Percentiles rank a stretch among this genome's conserved stretches.
Conservation (phyloP, 2,888 invertebrate genomes). For the Sinotaia quadrata region DNA sequence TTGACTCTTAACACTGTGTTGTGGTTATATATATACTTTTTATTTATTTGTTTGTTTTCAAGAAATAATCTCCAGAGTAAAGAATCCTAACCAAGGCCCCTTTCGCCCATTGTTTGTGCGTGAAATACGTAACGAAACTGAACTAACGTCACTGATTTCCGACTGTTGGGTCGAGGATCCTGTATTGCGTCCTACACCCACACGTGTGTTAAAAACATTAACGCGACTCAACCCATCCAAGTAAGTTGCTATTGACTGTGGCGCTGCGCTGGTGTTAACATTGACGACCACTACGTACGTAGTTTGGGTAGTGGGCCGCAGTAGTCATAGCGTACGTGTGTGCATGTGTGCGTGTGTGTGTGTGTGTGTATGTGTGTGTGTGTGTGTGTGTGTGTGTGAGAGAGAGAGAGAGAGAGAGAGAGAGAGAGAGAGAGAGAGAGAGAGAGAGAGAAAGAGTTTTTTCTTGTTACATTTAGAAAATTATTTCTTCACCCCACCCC, state of each 20-base stretch:
- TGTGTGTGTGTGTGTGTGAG: too few species aligned
- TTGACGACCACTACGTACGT: background rate
- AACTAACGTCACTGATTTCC: constrained; percentile 51
- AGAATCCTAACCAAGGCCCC: constrained; percentile 33
- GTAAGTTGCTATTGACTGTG: constrained; percentile 34
- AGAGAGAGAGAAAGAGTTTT: too few species aligned
- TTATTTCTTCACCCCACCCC: too few species aligned
- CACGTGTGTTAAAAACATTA: constrained; percentile 52
- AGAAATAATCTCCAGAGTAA: constrained; percentile 54
- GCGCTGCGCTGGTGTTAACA: background rate
- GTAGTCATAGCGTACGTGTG: too few species aligned
- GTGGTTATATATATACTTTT: background rate
- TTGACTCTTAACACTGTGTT: background rate
- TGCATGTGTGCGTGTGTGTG: too few species aligned
- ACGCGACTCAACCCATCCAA: constrained; percentile 57
- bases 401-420: too few species aligned
- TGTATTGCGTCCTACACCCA: constrained; percentile 47
- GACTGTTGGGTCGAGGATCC: constrained; percentile 64
- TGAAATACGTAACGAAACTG: constrained; percentile 48
- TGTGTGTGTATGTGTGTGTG: too few species aligned
- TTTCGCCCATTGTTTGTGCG: constrained; percentile 54
- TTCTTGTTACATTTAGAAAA: too few species aligned
- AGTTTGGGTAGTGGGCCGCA: too few species aligned
- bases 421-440: too few species aligned
- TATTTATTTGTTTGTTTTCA: background rate